Conservation (phyloP, 2,113 vertebrate genomes). For the Lophius piscatorius region DNA sequence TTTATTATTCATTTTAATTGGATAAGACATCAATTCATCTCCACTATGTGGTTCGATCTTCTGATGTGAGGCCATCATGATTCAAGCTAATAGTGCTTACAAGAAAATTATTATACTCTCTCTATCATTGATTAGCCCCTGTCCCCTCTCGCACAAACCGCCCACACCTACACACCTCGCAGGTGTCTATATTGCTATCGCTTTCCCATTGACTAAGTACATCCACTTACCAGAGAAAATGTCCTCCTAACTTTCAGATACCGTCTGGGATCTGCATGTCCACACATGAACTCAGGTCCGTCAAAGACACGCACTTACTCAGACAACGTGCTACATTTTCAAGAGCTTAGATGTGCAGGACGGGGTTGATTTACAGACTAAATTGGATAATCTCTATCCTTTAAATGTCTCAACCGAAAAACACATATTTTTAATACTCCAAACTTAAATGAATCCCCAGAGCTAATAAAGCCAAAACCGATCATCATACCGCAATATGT, state of each 20-base stretch:
- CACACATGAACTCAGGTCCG: not conserved
- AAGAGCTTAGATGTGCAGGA: slow-evolving; percentile 3
- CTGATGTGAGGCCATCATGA: slow-evolving; percentile 14
- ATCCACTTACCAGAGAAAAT: not conserved
- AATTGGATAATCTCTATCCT: slow-evolving; percentile 7
- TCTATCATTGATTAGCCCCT: slow-evolving; percentile 29
- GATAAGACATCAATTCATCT: slow-evolving; percentile 26
- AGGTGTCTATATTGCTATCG: no score
- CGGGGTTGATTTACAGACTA: slow-evolving; percentile 20
- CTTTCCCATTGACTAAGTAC: slow-evolving; percentile 4
- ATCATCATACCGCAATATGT: not conserved
- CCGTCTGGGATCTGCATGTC: not conserved
- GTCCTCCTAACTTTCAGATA: not conserved
- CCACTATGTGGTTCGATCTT: slow-evolving; percentile 8
- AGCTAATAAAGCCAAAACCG: not conserved
- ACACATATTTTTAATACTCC: not conserved
- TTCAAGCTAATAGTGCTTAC: slow-evolving; percentile 37
- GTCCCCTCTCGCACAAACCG: not conserved
- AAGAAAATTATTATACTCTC: slow-evolving; percentile 38
- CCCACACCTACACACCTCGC: not conserved
- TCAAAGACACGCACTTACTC: not conserved
- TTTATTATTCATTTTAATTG: slow-evolving; percentile 58
- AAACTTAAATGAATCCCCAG: slow-evolving; percentile 4
- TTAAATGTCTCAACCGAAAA: not conserved
- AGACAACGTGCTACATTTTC: not conserved